Conservation (phyloP, 1,140 invertebrate genomes). For the Pomacea maculata region DNA sequence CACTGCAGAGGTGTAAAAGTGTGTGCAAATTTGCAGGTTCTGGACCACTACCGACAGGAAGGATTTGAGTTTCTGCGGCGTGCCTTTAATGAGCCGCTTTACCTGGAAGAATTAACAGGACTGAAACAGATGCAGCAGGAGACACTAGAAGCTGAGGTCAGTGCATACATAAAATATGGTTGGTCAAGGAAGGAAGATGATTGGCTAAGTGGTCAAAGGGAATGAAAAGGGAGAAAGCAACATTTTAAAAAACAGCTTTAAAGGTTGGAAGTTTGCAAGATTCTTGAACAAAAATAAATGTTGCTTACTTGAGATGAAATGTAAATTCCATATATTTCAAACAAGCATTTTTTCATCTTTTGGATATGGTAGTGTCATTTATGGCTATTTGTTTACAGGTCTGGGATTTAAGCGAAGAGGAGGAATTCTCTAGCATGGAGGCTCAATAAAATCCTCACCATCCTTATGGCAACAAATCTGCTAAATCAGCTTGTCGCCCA, state of each 20-base stretch:
- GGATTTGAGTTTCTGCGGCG: constrained; percentile 83
- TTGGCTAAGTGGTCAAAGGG: too few species aligned
- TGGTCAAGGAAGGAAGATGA: neutral
- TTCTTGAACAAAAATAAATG: too few species aligned
- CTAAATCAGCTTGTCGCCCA: too few species aligned
- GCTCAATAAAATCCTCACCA: constrained; percentile 3
- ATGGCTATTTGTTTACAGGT: constrained; percentile 24
- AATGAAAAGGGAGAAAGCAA: too few species aligned
- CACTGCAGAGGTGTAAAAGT: too few species aligned
- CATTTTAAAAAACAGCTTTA: too few species aligned
- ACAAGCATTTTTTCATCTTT: too few species aligned
- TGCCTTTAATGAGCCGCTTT: constrained; percentile 85
- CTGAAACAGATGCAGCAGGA: constrained; percentile 76
- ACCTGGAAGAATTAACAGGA: constrained; percentile 88
- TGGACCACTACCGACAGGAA: constrained; percentile 74
- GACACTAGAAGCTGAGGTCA: constrained; percentile 60
- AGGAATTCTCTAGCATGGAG: constrained; percentile 41
- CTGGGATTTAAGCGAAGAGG: constrained; percentile 51
- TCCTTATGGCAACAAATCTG: too few species aligned
- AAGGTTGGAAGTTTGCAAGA: too few species aligned
- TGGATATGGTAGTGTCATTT: too few species aligned
- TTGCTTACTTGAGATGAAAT: too few species aligned
- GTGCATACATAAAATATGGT: neutral
- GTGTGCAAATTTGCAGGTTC: constrained; percentile 67
- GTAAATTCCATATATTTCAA: too few species aligned